Conservation (phyloP, 1,140 invertebrate genomes). For the Zaprionus gabonicus region DNA sequence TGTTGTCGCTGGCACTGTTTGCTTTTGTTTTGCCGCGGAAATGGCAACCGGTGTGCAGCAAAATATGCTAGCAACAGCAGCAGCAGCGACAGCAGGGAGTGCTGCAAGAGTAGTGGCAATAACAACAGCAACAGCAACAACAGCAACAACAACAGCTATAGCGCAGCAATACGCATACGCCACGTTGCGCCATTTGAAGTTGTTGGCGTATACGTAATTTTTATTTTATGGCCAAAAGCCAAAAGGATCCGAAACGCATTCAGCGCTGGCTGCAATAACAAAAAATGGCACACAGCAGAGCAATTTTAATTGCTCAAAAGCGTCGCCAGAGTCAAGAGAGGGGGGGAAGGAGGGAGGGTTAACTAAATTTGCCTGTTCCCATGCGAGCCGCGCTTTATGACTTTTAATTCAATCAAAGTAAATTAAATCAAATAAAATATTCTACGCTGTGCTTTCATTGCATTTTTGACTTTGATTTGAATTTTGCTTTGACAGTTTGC, state of each 20-base stretch:
- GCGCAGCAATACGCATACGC: constrained; percentile 55
- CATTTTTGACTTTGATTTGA: constrained; percentile 32
- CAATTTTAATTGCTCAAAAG: constrained; percentile 81
- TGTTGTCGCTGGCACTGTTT: constrained; percentile 47
- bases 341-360: constrained; percentile 2
- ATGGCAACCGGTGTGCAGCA: constrained; percentile 74
- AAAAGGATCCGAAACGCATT: constrained; percentile 65
- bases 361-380: constrained; percentile 64
- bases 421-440: constrained; percentile 64
- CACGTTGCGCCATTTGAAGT: constrained; percentile 77
- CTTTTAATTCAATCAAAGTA: constrained; percentile 76
- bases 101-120: constrained; percentile 3
- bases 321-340: constrained; percentile 18
- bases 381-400: constrained; percentile 53
- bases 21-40: constrained; percentile 74
- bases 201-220: constrained; percentile 80
- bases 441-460: constrained; percentile 18
- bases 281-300: constrained; percentile 53
- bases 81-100: background rate
- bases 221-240: constrained; percentile 72
- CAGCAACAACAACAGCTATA: constrained; percentile 28
- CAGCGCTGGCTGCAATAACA: constrained; percentile 42
- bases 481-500: constrained; percentile 51
- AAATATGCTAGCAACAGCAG: constrained; percentile 59
- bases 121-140: constrained; percentile 26